These are phyloP conservation scores for Graphium colonna DNA, from an alignment of 2,888 invertebrate species.

Conservation along the genomic window DNA sequence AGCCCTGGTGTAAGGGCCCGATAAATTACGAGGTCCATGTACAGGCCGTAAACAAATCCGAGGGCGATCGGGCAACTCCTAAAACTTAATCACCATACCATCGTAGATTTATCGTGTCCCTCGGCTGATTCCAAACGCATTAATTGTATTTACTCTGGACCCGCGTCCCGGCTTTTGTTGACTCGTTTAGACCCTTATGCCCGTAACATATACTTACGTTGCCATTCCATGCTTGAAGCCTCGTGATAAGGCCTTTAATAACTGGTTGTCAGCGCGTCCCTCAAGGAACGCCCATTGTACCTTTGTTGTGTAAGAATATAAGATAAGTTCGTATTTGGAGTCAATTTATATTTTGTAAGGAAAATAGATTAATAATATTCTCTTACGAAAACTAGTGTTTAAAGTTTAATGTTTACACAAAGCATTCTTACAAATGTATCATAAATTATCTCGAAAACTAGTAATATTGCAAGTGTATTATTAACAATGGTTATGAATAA, in stretches of 20 bases:
- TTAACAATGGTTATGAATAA: no score
- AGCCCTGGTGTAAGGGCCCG: background rate
- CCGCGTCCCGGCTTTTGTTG: background rate
- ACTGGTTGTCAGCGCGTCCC: background rate
- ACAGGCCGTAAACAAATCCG: constrained; percentile 10
- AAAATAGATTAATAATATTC: no score
- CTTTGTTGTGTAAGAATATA: no score
- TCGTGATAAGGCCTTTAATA: background rate
- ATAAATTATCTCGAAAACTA: no score
- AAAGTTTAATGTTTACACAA: no score
- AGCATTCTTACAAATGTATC: no score
- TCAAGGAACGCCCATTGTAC: no score
- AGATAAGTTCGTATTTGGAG: no score
- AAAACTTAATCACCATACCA: constrained; percentile 11
- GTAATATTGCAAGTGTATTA: no score
- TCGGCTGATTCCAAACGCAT: constrained; percentile 1
- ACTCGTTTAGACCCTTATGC: background rate
- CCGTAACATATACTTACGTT: background rate
- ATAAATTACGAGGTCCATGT: background rate
- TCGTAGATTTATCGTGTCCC: constrained; percentile 2
- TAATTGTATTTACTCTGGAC: background rate
- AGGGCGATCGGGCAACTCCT: constrained; percentile 9
- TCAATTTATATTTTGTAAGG: no score
- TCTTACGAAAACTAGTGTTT: no score
- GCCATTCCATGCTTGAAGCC: background rate